Evolutionary conservation across 2,113 vertebrate species (phyloP).

Genomic region (Coracopsis vasa): DNA sequence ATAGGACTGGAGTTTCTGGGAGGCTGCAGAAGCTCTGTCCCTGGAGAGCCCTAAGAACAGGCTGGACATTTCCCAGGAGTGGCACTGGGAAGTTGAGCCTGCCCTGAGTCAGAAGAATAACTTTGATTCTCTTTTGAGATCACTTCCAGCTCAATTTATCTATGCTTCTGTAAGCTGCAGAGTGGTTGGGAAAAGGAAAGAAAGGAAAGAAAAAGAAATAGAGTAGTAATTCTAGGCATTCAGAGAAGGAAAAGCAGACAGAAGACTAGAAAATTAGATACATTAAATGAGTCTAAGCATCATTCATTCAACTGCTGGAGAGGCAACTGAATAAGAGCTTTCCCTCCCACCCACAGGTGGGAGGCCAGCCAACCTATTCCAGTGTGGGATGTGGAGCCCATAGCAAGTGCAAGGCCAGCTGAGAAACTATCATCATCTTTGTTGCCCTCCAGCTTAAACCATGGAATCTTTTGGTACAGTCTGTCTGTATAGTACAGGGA

Average conservation of each 20-base stretch:
- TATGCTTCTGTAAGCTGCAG: not conserved
- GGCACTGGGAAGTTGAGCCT: not conserved
- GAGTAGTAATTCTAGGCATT: not conserved
- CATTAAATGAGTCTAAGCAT: not conserved
- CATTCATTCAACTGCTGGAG: not conserved
- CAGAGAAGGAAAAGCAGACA: not conserved
- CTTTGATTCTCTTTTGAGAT: not conserved
- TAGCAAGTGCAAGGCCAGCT: not conserved
- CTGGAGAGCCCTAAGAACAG: not conserved
- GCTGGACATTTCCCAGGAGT: not conserved
- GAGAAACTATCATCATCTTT: not conserved
- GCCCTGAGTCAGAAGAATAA: not conserved
- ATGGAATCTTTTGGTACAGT: too few species aligned
- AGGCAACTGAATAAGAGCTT: not conserved
- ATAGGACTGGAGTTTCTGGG: not conserved
- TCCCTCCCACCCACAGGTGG: not conserved
- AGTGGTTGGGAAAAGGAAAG: not conserved
- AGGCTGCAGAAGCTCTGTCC: not conserved
- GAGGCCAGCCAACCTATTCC: not conserved
- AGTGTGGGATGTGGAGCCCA: not conserved
- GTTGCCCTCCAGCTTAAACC: not conserved
- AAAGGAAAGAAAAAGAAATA: not conserved
- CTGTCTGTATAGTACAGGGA: not conserved
- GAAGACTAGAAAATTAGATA: not conserved
- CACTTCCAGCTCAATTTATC: not conserved